A percentile compares a stretch with the other conserved stretches of the same genome.
Conservation (phyloP, 2,888 invertebrate species). For the Dicyrtoma fusca region DNA sequence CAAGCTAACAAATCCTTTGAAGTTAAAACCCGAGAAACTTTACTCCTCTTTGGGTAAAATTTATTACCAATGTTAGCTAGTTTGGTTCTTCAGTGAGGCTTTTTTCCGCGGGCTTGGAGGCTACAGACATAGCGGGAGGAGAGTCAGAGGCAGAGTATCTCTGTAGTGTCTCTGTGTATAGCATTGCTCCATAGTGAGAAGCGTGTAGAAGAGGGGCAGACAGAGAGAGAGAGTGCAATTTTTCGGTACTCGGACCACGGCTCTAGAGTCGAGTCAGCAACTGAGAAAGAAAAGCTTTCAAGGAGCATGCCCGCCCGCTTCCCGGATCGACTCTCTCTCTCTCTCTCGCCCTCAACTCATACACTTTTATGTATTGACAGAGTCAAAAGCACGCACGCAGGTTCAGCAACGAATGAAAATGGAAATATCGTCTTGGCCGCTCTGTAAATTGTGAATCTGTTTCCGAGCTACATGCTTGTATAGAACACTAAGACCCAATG, state of each 20-base stretch:
- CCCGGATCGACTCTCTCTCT: slow-evolving; percentile 15
- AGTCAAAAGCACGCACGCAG: slow-evolving; percentile 31
- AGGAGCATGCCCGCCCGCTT: slow-evolving; percentile 30
- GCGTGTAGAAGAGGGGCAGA: slow-evolving; percentile 5
- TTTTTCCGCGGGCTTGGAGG: background rate
- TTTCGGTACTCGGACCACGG: slow-evolving; percentile 19
- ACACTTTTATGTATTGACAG: slow-evolving; percentile 25
- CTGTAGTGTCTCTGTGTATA: background rate
- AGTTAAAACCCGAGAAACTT: no score
- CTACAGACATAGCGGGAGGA: background rate
- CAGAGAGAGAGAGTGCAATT: slow-evolving; percentile 14
- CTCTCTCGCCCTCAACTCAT: background rate
- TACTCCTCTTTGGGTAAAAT: no score
- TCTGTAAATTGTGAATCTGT: slow-evolving; percentile 24
- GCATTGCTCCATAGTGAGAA: slow-evolving; percentile 12
- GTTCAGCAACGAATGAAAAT: slow-evolving; percentile 10
- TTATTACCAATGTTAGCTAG: background rate
- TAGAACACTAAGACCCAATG: background rate
- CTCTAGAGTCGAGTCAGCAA: background rate
- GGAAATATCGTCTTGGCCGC: slow-evolving; percentile 28
- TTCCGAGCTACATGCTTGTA: background rate
- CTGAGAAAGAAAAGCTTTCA: slow-evolving; percentile 10
- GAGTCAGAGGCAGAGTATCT: background rate
- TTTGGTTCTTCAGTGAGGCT: background rate
- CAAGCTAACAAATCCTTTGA: no score